Conservation (phyloP, 2,888 invertebrate genomes). For the Willowsia nigromaculata region DNA sequence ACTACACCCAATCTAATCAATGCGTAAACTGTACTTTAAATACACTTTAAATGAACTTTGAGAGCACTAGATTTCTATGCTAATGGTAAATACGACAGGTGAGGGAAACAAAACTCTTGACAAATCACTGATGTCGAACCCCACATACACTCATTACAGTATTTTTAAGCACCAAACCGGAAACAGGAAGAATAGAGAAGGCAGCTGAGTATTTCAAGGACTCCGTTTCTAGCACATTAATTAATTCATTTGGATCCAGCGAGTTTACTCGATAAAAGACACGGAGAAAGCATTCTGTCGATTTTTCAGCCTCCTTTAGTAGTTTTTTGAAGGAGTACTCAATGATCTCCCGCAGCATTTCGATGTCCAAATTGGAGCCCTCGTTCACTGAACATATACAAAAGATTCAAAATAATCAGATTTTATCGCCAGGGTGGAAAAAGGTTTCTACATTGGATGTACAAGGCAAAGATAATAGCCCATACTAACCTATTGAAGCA, state of each 20-base stretch:
- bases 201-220: conserved; percentile 83
- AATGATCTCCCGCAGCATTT: conserved; percentile 81
- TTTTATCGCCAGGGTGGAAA: not conserved
- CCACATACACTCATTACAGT: conserved; percentile 92
- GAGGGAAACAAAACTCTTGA: not conserved
- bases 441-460: too few relatives aligned
- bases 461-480: not conserved
- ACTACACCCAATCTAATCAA: too few relatives aligned
- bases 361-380: conserved; percentile 26
- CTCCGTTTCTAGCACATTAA: conserved; percentile 80
- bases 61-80: too few relatives aligned
- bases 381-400: too few relatives aligned
- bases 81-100: too few relatives aligned
- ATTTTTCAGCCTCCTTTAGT: conserved; percentile 80
- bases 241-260: conserved; percentile 81
- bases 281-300: conserved; percentile 87
- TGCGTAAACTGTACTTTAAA: too few relatives aligned
- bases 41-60: too few relatives aligned
- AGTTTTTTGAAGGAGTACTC: conserved; percentile 82
- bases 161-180: conserved; percentile 89
- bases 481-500: conserved; percentile 85
- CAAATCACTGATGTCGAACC: conserved; percentile 85
- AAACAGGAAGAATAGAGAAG: conserved; percentile 89
- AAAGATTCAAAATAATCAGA: not conserved
- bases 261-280: conserved; percentile 88